Conservation (phyloP, 2,888 invertebrate species). For the Andricus curvator region DNA sequence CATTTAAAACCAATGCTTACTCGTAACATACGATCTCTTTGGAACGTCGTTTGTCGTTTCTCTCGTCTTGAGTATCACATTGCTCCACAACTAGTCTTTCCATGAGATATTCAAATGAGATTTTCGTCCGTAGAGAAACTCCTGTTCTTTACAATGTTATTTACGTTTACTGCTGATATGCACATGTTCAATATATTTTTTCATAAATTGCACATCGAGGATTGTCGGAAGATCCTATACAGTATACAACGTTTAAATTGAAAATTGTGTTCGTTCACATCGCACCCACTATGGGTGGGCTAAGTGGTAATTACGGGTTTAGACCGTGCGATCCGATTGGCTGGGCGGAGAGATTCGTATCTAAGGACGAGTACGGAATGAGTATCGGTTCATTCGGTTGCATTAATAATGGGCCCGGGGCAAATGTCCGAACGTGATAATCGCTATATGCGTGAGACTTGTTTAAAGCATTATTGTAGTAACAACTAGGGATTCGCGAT, state of each 20-base stretch:
- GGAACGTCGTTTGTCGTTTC: slow-evolving; percentile 35
- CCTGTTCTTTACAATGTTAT: slow-evolving; percentile 17
- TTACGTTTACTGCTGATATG: not conserved
- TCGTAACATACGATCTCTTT: slow-evolving; percentile 35
- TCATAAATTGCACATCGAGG: slow-evolving; percentile 2
- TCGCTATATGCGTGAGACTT: slow-evolving; percentile 54
- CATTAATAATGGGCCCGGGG: slow-evolving; percentile 65
- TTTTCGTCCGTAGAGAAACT: not conserved
- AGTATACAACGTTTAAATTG: slow-evolving; percentile 60
- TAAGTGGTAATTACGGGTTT: slow-evolving; percentile 73
- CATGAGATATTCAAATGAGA: slow-evolving; percentile 31
- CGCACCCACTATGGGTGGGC: slow-evolving; percentile 74
- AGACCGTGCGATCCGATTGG: slow-evolving; percentile 70
- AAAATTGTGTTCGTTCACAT: slow-evolving; percentile 64
- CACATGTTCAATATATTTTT: slow-evolving; percentile 14
- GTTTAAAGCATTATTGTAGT: slow-evolving; percentile 36
- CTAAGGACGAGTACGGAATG: slow-evolving; percentile 65
- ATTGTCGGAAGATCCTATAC: slow-evolving; percentile 15
- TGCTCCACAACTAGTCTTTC: slow-evolving; percentile 36
- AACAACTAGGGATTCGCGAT: not conserved
- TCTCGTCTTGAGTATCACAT: slow-evolving; percentile 42
- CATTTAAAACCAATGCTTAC: slow-evolving; percentile 38
- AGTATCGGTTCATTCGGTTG: slow-evolving; percentile 60
- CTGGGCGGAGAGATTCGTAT: slow-evolving; percentile 74
- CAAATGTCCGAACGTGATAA: slow-evolving; percentile 57